Conservation (phyloP, 2,797 vertebrate species). For the Sparidentex hasta region DNA sequence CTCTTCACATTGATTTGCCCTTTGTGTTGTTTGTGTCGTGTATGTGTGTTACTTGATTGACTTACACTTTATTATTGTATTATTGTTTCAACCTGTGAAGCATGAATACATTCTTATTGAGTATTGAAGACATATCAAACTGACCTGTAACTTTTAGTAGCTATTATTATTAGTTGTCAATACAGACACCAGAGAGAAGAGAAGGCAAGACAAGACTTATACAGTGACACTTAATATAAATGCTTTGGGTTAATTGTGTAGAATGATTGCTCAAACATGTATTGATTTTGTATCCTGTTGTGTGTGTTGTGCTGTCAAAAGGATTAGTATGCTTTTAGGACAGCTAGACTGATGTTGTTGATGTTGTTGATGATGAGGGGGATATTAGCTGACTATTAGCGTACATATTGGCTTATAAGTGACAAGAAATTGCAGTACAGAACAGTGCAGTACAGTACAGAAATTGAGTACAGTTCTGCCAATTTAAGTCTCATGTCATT, state of each 20-base stretch:
- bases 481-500: background rate
- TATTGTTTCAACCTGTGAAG: slow-evolving; percentile 24
- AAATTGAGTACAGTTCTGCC: no score
- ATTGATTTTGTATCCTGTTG: background rate
- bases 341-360: no score
- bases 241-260: background rate
- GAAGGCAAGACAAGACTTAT: no score
- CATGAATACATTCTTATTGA: slow-evolving; percentile 1
- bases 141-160: background rate
- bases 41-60: background rate
- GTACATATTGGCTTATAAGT: no score
- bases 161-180: slow-evolving; percentile 7
- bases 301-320: background rate
- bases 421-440: no score
- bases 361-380: no score
- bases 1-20: background rate
- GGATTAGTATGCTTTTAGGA: background rate
- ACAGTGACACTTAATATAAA: background rate
- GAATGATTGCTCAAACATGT: slow-evolving; percentile 10
- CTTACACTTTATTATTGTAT: background rate
- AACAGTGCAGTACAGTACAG: no score
- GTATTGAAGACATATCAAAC: background rate
- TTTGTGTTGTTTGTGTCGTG: background rate
- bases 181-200: background rate
- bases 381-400: no score